phyloP scores from a whole-genome alignment of 2,113 vertebrate species.

The Thalassoma bifasciatum region DNA sequence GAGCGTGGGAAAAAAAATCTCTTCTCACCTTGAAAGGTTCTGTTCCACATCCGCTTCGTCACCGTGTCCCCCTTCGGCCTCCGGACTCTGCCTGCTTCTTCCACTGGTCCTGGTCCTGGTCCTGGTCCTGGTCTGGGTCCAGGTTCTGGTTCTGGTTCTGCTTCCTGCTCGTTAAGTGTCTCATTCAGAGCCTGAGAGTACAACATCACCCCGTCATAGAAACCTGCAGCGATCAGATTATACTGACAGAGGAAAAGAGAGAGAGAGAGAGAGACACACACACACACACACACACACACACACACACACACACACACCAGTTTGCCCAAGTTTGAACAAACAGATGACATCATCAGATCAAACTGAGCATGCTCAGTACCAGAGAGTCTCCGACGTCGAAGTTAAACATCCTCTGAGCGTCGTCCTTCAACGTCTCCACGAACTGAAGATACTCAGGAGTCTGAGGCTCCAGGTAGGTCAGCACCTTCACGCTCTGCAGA shows the following conservation, averaged over 20 bases:
- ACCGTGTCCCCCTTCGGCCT: constrained; percentile 59
- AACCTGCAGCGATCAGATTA: constrained; percentile 93
- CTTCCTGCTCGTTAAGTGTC: constrained; percentile 84
- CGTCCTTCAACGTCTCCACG: constrained; percentile 79
- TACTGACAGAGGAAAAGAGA: constrained; percentile 30
- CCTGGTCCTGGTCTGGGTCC: background rate
- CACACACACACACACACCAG: background rate
- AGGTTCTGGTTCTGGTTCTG: background rate
- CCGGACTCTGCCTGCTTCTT: background rate
- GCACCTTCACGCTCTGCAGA: constrained; percentile 88
- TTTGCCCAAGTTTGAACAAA: background rate
- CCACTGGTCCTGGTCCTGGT: no score
- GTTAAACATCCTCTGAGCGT: constrained; percentile 83
- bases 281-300: no score
- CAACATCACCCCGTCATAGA: constrained; percentile 92
- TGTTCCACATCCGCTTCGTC: constrained; percentile 89
- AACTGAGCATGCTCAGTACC: constrained; percentile 71
- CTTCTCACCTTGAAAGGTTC: constrained; percentile 87
- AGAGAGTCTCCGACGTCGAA: constrained; percentile 86
- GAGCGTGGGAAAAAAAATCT: background rate
- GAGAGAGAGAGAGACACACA: no score
- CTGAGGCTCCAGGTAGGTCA: constrained; percentile 87
- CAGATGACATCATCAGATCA: background rate
- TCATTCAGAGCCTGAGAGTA: constrained; percentile 91
- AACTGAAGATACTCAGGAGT: constrained; percentile 86